These are phyloP conservation scores for Melolontha melolontha DNA, from an alignment of 2,888 invertebrate species.

Conservation along the genomic window DNA sequence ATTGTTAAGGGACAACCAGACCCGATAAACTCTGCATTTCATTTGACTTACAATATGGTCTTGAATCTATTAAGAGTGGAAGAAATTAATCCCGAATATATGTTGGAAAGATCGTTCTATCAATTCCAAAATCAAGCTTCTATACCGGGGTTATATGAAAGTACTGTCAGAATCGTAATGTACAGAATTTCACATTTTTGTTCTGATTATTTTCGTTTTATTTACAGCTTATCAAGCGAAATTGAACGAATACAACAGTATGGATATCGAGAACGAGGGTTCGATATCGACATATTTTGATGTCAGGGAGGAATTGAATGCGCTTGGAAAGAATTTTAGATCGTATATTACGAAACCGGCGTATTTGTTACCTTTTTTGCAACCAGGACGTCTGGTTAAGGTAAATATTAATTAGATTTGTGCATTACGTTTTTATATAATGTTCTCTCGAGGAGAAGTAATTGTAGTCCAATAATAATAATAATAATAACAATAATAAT, in stretches of 20 bases:
- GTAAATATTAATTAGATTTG: slow-evolving; percentile 67
- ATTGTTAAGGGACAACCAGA: slow-evolving; percentile 91
- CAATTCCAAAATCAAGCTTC: slow-evolving; percentile 99
- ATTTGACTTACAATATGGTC: slow-evolving; percentile 99
- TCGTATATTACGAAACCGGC: slow-evolving; percentile 86
- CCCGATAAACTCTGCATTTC: slow-evolving; percentile 98
- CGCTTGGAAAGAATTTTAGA: slow-evolving; percentile 80
- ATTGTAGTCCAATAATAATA: too few relatives aligned
- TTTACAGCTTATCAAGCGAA: slow-evolving; percentile 74
- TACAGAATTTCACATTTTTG: neutral
- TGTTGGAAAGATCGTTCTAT: slow-evolving; percentile 97
- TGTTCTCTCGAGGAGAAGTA: too few relatives aligned
- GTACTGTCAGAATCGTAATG: slow-evolving; percentile 68
- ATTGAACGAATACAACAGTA: slow-evolving; percentile 73
- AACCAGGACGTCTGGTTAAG: slow-evolving; percentile 93
- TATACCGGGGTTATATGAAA: slow-evolving; percentile 89
- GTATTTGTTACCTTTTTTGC: slow-evolving; percentile 92
- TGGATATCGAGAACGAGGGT: slow-evolving; percentile 79
- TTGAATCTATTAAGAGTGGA: slow-evolving; percentile 95
- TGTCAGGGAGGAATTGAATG: slow-evolving; percentile 84
- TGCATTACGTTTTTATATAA: too few relatives aligned
- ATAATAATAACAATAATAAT: too few relatives aligned
- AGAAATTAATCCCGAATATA: slow-evolving; percentile 99
- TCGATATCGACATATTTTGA: slow-evolving; percentile 86
- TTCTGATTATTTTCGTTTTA: slow-evolving; percentile 10